Evolutionary conservation across 2,888 invertebrate species (phyloP).

Genomic region (Drosophila paucipuncta): DNA sequence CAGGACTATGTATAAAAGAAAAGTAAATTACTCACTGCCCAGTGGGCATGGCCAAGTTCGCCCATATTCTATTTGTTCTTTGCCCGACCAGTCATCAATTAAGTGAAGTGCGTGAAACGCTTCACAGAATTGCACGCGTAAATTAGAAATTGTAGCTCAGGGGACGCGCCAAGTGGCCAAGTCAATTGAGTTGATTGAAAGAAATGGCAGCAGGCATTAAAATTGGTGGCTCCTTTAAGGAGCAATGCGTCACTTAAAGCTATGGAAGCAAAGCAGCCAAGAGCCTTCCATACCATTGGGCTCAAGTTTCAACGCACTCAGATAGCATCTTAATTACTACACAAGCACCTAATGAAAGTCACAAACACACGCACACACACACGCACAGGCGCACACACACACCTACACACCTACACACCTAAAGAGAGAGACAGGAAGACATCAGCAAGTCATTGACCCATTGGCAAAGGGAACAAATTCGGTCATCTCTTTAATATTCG

Average conservation of each 20-base stretch:
- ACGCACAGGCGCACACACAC: too few species aligned
- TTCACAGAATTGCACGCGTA: constrained; percentile 70
- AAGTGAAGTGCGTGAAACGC: constrained; percentile 62
- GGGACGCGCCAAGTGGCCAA: constrained; percentile 35
- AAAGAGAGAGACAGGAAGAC: constrained; percentile 5
- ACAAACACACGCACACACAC: not conserved
- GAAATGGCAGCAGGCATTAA: constrained; percentile 45
- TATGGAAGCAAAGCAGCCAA: constrained; percentile 34
- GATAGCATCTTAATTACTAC: constrained; percentile 73
- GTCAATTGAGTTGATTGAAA: constrained; percentile 70
- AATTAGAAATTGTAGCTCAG: constrained; percentile 54
- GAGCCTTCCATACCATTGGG: constrained; percentile 29
- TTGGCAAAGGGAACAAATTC: constrained; percentile 27
- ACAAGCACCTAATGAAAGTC: constrained; percentile 6
- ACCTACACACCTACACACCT: not conserved
- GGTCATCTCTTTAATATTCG: constrained; percentile 55
- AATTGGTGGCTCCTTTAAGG: constrained; percentile 28
- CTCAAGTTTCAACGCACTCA: constrained; percentile 59
- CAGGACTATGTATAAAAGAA: constrained; percentile 9
- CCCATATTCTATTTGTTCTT: constrained; percentile 36
- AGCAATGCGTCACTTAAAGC: constrained; percentile 38
- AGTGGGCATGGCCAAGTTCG: constrained; percentile 39
- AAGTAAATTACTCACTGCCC: constrained; percentile 54
- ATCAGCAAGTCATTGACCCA: constrained; percentile 55
- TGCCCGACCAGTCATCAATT: constrained; percentile 62